Conservation (phyloP, 1,140 invertebrate species). For the Ctenoplectra terminalis region DNA sequence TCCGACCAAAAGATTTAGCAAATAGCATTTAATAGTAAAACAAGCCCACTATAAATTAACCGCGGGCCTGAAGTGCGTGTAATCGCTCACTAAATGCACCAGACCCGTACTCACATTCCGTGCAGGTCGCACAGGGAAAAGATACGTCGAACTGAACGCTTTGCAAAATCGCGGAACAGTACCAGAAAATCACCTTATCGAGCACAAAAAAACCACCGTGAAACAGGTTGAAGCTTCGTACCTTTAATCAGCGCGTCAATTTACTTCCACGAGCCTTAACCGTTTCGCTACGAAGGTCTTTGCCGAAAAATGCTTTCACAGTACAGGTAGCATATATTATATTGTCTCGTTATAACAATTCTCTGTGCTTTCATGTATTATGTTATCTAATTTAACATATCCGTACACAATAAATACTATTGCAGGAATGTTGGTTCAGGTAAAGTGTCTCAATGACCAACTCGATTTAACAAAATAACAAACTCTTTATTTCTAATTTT, state of each 20-base stretch:
- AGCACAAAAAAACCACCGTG: not conserved
- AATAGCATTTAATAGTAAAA: constrained; percentile 42
- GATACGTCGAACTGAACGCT: not conserved
- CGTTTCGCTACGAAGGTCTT: too few species aligned
- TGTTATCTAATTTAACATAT: too few species aligned
- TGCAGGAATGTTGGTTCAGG: too few species aligned
- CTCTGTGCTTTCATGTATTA: too few species aligned
- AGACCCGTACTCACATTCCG: constrained; percentile 4
- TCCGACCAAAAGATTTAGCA: constrained; percentile 27
- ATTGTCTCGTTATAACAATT: too few species aligned
- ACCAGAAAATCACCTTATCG: not conserved
- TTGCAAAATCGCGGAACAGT: not conserved
- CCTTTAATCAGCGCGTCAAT: not conserved
- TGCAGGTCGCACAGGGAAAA: not conserved
- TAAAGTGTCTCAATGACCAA: too few species aligned
- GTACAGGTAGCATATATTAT: too few species aligned
- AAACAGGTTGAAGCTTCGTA: not conserved
- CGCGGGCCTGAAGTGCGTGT: constrained; percentile 17
- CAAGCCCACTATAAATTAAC: constrained; percentile 34
- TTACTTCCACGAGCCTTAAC: not conserved
- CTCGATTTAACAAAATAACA: too few species aligned
- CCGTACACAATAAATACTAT: too few species aligned
- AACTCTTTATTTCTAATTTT: too few species aligned
- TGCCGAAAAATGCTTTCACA: too few species aligned
- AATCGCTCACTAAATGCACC: constrained; percentile 26